These are phyloP conservation scores for Prionace glauca DNA, from an alignment of 2,797 vertebrate genomes.

Conservation along the genomic window DNA sequence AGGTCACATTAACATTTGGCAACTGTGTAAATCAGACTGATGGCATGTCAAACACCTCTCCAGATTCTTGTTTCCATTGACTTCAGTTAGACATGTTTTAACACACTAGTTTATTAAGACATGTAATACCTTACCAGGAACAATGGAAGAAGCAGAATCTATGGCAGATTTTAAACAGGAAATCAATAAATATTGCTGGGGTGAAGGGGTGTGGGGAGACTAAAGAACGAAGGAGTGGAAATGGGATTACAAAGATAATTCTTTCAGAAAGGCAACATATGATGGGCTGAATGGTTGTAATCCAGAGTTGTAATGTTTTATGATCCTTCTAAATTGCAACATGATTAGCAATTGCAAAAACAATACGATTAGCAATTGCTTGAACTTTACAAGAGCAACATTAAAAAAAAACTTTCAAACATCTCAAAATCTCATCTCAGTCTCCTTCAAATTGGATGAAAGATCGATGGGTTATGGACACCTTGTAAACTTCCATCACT, in stretches of 20 bases:
- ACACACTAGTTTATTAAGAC: neutral
- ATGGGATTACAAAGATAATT: neutral
- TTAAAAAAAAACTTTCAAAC: neutral
- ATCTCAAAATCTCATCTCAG: neutral
- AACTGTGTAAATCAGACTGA: neutral
- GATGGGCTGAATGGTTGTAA: neutral
- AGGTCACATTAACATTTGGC: neutral
- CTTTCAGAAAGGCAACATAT: neutral
- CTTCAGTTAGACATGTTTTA: neutral
- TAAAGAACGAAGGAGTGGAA: neutral
- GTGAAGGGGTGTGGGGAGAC: neutral
- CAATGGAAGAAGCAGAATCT: neutral
- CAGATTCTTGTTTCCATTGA: neutral
- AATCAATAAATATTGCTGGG: no score
- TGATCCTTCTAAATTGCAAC: neutral
- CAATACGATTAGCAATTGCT: neutral
- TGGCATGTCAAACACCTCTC: neutral
- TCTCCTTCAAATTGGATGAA: neutral
- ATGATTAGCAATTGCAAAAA: neutral
- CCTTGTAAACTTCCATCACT: neutral
- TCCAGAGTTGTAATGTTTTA: neutral
- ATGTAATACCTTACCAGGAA: neutral
- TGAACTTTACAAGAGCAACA: neutral
- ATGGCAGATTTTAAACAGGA: neutral
- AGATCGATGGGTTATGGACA: neutral